A percentile compares a stretch with the other conserved stretches of the same genome.
Evolutionary conservation across 2,888 invertebrate genomes (phyloP).

Genomic region (Papilio protenor): DNA sequence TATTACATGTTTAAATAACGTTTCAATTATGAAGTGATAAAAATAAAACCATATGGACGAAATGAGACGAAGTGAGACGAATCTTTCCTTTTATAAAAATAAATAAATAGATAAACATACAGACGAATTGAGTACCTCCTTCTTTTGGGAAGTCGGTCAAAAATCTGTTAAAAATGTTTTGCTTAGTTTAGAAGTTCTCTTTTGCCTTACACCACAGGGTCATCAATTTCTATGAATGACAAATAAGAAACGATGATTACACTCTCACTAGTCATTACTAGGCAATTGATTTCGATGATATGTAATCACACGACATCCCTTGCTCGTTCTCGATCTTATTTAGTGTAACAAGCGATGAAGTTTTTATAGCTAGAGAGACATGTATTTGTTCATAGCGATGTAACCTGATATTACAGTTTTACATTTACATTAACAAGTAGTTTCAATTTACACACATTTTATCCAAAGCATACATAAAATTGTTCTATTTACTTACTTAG

Average conservation of each 20-base stretch:
- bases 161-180: no score
- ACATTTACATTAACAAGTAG: not conserved
- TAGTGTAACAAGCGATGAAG: not conserved
- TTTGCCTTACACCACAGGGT: conserved; percentile 52
- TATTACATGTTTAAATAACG: no score
- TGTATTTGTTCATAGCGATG: conserved; percentile 1
- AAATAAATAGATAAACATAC: no score
- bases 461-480: not conserved
- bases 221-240: conserved; percentile 79
- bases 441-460: not conserved
- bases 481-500: not conserved
- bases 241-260: conserved; percentile 80
- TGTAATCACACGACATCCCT: conserved; percentile 57
- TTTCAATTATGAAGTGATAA: no score
- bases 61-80: no score
- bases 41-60: no score
- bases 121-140: no score
- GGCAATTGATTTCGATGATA: conserved; percentile 73
- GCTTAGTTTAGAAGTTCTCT: conserved; percentile 20
- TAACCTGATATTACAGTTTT: not conserved
- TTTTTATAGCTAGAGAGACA: conserved; percentile 8
- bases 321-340: conserved; percentile 43
- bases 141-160: no score
- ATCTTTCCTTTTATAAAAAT: no score
- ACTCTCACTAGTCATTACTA: conserved; percentile 67